Percentiles rank a stretch among this genome's conserved stretches.
Conservation (phyloP, 2,888 invertebrate species). For the Polyommatus icarus region DNA sequence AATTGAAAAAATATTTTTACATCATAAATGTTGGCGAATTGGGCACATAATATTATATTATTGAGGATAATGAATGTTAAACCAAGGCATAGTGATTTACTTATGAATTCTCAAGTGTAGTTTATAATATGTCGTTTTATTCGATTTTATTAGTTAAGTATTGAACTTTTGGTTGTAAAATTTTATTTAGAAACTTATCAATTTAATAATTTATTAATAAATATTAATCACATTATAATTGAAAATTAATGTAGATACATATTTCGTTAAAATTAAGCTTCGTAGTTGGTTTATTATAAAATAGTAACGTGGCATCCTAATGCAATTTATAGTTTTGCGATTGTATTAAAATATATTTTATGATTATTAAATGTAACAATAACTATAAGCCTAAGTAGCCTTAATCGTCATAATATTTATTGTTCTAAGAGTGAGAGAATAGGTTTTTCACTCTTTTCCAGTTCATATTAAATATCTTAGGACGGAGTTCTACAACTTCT, state of each 20-base stretch:
- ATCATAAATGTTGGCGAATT: background rate
- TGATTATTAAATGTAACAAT: background rate
- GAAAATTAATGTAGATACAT: background rate
- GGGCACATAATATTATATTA: background rate
- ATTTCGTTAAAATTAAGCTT: conserved; percentile 9
- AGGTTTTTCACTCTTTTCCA: conserved; percentile 11
- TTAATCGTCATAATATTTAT: conserved; percentile 20
- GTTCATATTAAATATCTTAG: background rate
- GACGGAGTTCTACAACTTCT: conserved; percentile 40
- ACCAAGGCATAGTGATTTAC: conserved; percentile 69
- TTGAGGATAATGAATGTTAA: conserved; percentile 46
- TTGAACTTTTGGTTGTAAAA: conserved; percentile 60
- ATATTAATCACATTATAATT: conserved; percentile 42
- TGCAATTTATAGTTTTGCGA: conserved; percentile 10
- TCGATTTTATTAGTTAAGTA: conserved; percentile 69
- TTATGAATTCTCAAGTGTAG: conserved; percentile 63
- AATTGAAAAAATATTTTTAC: background rate
- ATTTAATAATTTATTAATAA: conserved; percentile 53
- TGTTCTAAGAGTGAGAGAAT: conserved; percentile 9
- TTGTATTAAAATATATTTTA: conserved; percentile 1
- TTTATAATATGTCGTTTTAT: conserved; percentile 53
- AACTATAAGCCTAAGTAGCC: conserved; percentile 3
- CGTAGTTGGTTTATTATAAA: background rate
- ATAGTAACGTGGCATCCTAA: background rate
- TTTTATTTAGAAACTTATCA: conserved; percentile 51